Evolutionary conservation across 2,797 vertebrate species (phyloP).

Genomic region (Menidia menidia): DNA sequence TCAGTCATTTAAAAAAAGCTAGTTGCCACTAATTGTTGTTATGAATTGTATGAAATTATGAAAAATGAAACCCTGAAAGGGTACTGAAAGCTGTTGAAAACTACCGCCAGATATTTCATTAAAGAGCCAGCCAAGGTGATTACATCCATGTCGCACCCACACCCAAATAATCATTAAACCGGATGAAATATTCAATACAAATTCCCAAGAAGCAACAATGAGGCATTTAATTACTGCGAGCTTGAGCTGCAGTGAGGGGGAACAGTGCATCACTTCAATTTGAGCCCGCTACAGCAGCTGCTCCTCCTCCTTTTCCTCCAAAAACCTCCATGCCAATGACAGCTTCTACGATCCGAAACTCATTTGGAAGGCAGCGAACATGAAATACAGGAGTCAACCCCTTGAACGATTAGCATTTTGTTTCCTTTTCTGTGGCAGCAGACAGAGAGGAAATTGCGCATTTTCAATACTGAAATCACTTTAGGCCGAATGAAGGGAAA

Average conservation of each 20-base stretch:
- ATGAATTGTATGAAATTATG: constrained; percentile 35
- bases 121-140: constrained; percentile 79
- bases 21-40: constrained; percentile 8
- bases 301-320: constrained; percentile 39
- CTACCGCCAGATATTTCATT: constrained; percentile 72
- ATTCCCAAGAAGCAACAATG: constrained; percentile 84
- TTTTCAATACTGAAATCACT: constrained; percentile 79
- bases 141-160: constrained; percentile 77
- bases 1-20: neutral
- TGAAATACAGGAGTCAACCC: constrained; percentile 78
- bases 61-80: constrained; percentile 54
- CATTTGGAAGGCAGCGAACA: constrained; percentile 80
- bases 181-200: constrained; percentile 82
- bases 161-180: constrained; percentile 84
- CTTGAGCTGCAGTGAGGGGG: constrained; percentile 76
- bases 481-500: constrained; percentile 67
- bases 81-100: constrained; percentile 50
- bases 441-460: constrained; percentile 66
- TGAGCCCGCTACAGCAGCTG: constrained; percentile 72
- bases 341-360: constrained; percentile 76
- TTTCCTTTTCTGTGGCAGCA: constrained; percentile 53
- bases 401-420: constrained; percentile 79
- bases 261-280: constrained; percentile 83
- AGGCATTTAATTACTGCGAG: constrained; percentile 84
- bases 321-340: constrained; percentile 70